Conservation (phyloP, 2,888 invertebrate genomes). For the Epinotia demarniana region DNA sequence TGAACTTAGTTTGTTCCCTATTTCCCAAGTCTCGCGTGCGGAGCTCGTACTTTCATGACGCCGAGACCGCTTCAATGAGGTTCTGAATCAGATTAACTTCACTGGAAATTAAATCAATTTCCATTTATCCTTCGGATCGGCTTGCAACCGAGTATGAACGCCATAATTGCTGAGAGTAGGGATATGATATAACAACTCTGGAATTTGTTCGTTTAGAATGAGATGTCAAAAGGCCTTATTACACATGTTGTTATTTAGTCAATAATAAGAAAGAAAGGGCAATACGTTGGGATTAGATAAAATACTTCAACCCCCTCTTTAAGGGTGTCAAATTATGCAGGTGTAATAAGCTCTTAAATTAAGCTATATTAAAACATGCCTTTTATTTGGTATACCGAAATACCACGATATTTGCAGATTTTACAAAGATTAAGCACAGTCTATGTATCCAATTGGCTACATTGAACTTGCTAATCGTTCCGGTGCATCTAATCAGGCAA, state of each 20-base stretch:
- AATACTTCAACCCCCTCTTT: neutral
- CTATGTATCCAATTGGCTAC: no score
- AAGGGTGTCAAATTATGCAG: neutral
- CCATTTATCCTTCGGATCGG: neutral
- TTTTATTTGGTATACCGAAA: no score
- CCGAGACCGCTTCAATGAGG: slow-evolving; percentile 1
- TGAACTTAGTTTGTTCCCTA: neutral
- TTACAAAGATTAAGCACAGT: no score
- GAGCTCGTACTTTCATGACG: neutral
- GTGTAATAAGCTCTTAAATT: neutral
- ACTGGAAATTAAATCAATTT: neutral
- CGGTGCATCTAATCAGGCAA: no score
- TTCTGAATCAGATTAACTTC: neutral
- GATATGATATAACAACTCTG: neutral
- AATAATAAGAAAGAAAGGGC: neutral
- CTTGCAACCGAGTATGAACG: neutral
- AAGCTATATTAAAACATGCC: neutral
- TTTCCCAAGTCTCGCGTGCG: neutral
- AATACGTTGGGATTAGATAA: neutral
- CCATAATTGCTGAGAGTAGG: neutral
- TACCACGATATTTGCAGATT: no score
- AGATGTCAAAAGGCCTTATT: neutral
- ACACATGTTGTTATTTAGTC: neutral
- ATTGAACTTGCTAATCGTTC: no score
- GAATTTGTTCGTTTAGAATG: neutral